phyloP scores from a whole-genome alignment of 2,113 vertebrate species.

The Salvelinus alpinus region DNA sequence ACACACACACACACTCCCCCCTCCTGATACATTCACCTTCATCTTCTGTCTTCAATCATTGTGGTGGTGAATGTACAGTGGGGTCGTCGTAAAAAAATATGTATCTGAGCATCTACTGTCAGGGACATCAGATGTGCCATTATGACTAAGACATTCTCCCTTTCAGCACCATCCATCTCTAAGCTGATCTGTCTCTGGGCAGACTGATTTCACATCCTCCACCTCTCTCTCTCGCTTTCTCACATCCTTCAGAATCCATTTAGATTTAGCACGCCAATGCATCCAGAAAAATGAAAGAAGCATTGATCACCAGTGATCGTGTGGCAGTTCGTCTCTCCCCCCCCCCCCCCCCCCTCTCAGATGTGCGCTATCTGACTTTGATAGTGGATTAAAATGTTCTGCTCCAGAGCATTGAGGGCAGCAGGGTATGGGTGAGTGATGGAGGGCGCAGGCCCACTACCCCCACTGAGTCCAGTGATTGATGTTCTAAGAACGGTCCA shows the following conservation, averaged over 20 bases:
- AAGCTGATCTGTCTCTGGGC: neutral
- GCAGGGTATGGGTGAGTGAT: slow-evolving; percentile 46
- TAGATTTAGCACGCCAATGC: neutral
- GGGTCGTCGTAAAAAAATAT: slow-evolving; percentile 29
- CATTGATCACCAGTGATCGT: neutral
- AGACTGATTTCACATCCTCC: neutral
- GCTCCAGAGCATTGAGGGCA: slow-evolving; percentile 51
- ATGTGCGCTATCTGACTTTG: slow-evolving; percentile 61
- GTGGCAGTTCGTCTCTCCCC: no score
- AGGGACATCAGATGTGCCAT: slow-evolving; percentile 12
- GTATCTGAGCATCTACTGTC: slow-evolving; percentile 36
- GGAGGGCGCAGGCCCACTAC: slow-evolving; percentile 35
- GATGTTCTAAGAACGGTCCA: slow-evolving; percentile 66
- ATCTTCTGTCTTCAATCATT: neutral
- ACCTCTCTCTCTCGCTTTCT: neutral
- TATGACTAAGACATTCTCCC: slow-evolving; percentile 18
- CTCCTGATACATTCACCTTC: neutral
- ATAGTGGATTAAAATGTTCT: slow-evolving; percentile 63
- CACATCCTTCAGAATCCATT: slow-evolving; percentile 7
- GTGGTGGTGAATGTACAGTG: neutral
- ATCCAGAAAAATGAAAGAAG: neutral
- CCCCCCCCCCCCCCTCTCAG: neutral
- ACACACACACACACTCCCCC: no score
- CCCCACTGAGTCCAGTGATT: slow-evolving; percentile 59
- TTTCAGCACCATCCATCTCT: slow-evolving; percentile 6